phyloP scores from a whole-genome alignment of 1,140 invertebrate species.

The Drosophila burlai region DNA sequence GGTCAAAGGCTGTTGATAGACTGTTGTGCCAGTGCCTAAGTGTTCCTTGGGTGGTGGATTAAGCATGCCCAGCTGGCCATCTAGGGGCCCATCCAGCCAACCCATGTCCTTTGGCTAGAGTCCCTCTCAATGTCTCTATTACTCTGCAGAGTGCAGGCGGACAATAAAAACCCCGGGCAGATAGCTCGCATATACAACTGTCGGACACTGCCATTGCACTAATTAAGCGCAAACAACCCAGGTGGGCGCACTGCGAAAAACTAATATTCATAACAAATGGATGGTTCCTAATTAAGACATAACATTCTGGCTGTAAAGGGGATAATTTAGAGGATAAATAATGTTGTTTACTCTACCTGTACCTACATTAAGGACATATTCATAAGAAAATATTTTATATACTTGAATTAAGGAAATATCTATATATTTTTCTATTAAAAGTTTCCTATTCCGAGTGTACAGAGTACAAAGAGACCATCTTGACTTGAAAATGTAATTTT shows the following conservation, averaged over 20 bases:
- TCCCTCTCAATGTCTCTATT: slow-evolving; percentile 4
- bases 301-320: background rate
- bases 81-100: background rate
- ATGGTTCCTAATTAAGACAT: background rate
- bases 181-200: slow-evolving; percentile 14
- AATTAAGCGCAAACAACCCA: slow-evolving; percentile 63
- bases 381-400: background rate
- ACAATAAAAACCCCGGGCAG: slow-evolving; percentile 23
- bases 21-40: slow-evolving; percentile 10
- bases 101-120: slow-evolving; percentile 10
- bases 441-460: background rate
- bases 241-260: slow-evolving; percentile 13
- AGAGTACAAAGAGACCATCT: background rate
- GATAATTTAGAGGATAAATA: background rate
- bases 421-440: too few species aligned
- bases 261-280: background rate
- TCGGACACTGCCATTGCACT: slow-evolving; percentile 42
- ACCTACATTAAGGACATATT: background rate
- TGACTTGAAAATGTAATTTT: background rate
- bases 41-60: slow-evolving; percentile 8
- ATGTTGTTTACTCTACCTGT: background rate
- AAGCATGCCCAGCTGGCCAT: slow-evolving; percentile 2
- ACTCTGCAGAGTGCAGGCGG: background rate
- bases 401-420: background rate
- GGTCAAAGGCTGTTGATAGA: slow-evolving; percentile 33